Conservation (phyloP, 2,797 vertebrate species). For the Trematomus bernacchii region DNA sequence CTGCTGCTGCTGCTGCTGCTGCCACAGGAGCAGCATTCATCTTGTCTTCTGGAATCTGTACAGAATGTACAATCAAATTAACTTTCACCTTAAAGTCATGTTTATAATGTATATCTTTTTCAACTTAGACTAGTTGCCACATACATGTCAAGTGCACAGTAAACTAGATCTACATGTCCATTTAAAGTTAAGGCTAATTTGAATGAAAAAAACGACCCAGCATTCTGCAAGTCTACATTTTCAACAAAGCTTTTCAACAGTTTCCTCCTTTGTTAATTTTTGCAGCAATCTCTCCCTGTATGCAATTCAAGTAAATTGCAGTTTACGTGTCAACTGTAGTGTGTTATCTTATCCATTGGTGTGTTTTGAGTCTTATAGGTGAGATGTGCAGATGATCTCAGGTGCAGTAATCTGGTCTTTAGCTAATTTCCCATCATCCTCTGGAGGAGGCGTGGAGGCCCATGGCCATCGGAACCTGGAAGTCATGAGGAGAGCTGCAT, state of each 20-base stretch:
- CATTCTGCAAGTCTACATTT: neutral
- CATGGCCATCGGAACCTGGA: conserved; percentile 48
- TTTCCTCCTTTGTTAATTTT: neutral
- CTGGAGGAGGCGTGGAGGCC: conserved; percentile 1
- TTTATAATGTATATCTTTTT: neutral
- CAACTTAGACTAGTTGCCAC: neutral
- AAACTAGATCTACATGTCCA: neutral
- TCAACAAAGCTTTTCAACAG: neutral
- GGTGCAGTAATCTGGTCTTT: conserved; percentile 21
- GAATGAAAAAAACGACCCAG: neutral
- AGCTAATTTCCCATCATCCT: conserved; percentile 37
- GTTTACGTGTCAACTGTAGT: neutral
- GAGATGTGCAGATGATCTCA: conserved; percentile 50
- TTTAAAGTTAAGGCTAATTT: neutral
- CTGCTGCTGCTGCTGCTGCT: neutral
- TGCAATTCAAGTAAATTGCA: neutral
- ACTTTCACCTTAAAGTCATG: neutral
- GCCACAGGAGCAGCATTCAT: neutral
- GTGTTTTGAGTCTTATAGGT: conserved; percentile 33
- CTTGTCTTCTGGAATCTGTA: neutral
- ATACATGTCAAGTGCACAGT: conserved; percentile 1
- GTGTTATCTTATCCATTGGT: neutral
- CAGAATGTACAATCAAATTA: neutral
- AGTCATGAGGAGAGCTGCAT: conserved; percentile 10
- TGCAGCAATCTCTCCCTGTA: neutral